These are phyloP conservation scores for Gryllus bimaculatus DNA, from an alignment of 1,140 invertebrate genomes.

Conservation along the genomic window DNA sequence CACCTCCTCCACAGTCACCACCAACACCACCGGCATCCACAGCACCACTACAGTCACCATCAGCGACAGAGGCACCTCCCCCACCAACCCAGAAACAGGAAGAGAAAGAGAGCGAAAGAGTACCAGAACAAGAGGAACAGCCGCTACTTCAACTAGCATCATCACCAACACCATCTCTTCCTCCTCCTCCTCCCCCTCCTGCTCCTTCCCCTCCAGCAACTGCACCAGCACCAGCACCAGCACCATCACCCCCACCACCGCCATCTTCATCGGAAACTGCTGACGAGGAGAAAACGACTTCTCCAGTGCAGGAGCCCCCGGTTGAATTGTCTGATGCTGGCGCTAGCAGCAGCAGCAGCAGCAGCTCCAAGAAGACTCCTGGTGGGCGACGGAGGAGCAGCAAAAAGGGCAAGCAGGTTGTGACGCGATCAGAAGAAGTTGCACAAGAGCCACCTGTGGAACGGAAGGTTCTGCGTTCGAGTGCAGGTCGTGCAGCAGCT, in stretches of 20 bases:
- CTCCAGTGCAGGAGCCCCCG: neutral
- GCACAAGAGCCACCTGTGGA: slow-evolving; percentile 36
- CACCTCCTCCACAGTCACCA: neutral
- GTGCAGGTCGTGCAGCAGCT: slow-evolving; percentile 34
- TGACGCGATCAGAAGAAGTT: slow-evolving; percentile 21
- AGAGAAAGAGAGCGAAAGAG: too few relatives aligned
- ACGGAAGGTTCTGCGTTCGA: slow-evolving; percentile 38
- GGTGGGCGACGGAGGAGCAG: neutral
- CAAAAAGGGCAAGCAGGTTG: slow-evolving; percentile 18
- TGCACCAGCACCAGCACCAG: neutral
- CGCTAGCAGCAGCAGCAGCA: neutral
- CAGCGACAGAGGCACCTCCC: neutral
- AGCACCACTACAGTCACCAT: neutral
- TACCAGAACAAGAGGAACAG: too few relatives aligned
- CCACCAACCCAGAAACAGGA: neutral
- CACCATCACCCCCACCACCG: neutral
- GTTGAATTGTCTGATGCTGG: neutral
- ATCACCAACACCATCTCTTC: neutral
- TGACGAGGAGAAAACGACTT: neutral
- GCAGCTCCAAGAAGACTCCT: neutral
- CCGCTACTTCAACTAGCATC: neutral
- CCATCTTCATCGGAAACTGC: neutral
- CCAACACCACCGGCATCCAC: neutral
- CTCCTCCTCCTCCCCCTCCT: neutral
- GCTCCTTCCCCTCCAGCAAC: neutral